A percentile compares a stretch with the other conserved stretches of the same genome.
Evolutionary conservation across 2,113 vertebrate species (phyloP).

Genomic region (Lasiurus borealis): DNA sequence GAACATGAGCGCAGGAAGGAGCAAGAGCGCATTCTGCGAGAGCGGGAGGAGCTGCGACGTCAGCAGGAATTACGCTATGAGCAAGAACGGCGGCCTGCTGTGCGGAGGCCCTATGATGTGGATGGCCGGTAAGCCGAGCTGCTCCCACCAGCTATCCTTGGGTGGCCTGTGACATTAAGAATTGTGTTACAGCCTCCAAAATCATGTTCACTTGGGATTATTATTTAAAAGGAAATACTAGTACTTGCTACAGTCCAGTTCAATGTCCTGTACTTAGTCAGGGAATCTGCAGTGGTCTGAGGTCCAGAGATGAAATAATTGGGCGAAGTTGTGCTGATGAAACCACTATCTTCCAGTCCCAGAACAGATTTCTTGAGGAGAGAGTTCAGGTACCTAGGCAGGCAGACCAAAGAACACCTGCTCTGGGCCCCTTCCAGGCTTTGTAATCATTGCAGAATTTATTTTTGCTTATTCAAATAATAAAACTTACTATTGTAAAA

Average conservation of each 20-base stretch:
- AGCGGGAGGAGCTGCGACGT: conserved; percentile 95
- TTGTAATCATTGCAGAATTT: not conserved
- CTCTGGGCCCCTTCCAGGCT: not conserved
- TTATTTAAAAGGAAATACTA: not conserved
- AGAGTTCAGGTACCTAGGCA: not conserved
- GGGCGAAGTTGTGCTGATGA: not conserved
- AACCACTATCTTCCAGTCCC: not conserved
- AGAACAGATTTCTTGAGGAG: not conserved
- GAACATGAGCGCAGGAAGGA: conserved; percentile 95
- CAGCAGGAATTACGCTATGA: conserved; percentile 97
- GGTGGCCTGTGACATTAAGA: not conserved
- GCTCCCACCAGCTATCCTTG: rapidly evolving
- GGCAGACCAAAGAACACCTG: not conserved
- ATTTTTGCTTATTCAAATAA: not conserved
- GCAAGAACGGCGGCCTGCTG: conserved; percentile 90
- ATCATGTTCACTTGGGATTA: rapidly evolving
- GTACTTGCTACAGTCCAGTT: not conserved
- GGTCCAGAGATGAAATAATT: no score
- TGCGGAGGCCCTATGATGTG: conserved; percentile 94
- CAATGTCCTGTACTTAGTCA: not conserved
- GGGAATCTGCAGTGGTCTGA: not conserved
- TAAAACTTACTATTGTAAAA: not conserved
- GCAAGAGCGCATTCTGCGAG: conserved; percentile 96
- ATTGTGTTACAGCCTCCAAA: no score
- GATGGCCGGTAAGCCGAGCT: conserved; percentile 90